Conservation (phyloP, 2,113 vertebrate genomes). For the Upupa epops region DNA sequence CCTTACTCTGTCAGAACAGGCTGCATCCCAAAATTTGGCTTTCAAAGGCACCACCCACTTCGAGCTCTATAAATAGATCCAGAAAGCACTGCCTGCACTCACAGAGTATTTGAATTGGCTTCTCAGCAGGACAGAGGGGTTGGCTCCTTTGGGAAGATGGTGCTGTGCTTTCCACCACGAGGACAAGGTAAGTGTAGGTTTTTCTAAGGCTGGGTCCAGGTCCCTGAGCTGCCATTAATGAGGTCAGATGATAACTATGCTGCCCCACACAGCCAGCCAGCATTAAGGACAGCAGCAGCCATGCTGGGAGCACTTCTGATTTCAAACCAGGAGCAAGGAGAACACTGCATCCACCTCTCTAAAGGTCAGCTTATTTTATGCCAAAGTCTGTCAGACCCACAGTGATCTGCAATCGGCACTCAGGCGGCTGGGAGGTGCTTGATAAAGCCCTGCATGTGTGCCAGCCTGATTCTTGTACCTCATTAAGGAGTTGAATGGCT, state of each 20-base stretch:
- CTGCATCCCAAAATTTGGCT: background rate
- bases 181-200: background rate
- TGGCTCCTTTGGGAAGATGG: background rate
- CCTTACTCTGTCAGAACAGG: too few species aligned
- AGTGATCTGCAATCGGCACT: background rate
- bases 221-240: background rate
- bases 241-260: background rate
- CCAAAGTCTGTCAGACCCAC: background rate
- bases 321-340: slow-evolving; percentile 12
- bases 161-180: background rate
- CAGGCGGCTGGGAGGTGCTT: background rate
- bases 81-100: background rate
- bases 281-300: background rate
- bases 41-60: background rate
- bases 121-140: background rate
- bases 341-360: background rate
- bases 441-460: background rate
- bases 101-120: background rate
- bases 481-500: background rate
- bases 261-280: background rate
- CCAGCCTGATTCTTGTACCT: background rate
- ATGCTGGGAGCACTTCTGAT: background rate
- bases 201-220: background rate
- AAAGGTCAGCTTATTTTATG: background rate
- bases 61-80: background rate